Percentiles rank a stretch among this genome's conserved stretches.
Conservation (phyloP, 2,888 invertebrate species). For the Ariolimax columbianus region DNA sequence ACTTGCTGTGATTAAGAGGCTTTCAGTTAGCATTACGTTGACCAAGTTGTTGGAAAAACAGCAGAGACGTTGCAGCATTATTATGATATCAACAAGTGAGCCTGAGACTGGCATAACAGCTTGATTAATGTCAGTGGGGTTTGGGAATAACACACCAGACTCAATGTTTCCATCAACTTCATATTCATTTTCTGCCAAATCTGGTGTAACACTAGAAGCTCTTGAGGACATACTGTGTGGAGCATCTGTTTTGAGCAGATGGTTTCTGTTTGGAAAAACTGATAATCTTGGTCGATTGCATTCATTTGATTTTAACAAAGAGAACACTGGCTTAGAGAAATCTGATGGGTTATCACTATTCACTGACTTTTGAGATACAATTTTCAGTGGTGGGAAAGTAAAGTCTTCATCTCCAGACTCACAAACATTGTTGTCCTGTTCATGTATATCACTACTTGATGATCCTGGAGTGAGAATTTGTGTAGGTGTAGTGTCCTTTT, state of each 20-base stretch:
- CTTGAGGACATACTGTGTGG: conserved; percentile 31
- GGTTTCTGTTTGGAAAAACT: not conserved
- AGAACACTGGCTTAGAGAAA: conserved; percentile 39
- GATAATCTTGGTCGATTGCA: not conserved
- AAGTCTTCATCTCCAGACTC: conserved; percentile 31
- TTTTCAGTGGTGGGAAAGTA: conserved; percentile 40
- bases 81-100: conserved; percentile 66
- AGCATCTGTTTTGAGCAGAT: conserved; percentile 13
- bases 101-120: conserved; percentile 65
- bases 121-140: not conserved
- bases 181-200: not conserved
- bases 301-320: conserved; percentile 17
- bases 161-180: conserved; percentile 51
- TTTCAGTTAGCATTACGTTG: conserved; percentile 24
- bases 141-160: conserved; percentile 52
- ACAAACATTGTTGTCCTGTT: not conserved
- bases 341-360: conserved; percentile 3
- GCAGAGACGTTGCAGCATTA: conserved; percentile 67
- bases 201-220: not conserved
- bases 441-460: not conserved
- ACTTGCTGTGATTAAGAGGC: not conserved
- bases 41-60: conserved; percentile 54
- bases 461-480: conserved; percentile 1
- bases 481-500: not conserved
- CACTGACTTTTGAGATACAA: conserved; percentile 7